A percentile compares a stretch with the other conserved stretches of the same genome.
Evolutionary conservation across 2,797 vertebrate genomes (phyloP).

Genomic region (Bradypus variegatus): DNA sequence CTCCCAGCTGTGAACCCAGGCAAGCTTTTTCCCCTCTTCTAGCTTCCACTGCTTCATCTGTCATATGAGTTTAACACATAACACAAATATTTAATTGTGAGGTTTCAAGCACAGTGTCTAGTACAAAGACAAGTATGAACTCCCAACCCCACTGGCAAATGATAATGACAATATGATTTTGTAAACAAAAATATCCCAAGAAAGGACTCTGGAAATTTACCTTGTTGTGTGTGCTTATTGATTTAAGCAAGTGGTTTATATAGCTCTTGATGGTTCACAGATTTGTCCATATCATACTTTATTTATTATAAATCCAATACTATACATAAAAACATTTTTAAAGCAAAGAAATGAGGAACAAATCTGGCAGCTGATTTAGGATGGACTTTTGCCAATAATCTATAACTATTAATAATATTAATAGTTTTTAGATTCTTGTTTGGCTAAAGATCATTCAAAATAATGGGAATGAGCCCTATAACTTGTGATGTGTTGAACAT

Average conservation of each 20-base stretch:
- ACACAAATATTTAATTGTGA: background rate
- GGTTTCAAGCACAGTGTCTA: background rate
- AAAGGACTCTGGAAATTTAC: background rate
- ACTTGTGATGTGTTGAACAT: background rate
- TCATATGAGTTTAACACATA: background rate
- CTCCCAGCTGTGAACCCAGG: background rate
- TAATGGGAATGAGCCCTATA: background rate
- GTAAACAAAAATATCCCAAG: background rate
- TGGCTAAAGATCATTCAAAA: conserved; percentile 31
- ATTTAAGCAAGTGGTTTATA: background rate
- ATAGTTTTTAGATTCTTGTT: conserved; percentile 41
- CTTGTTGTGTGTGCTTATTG: background rate
- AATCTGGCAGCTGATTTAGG: conserved; percentile 18
- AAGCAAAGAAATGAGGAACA: conserved; percentile 51
- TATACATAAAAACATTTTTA: conserved; percentile 46
- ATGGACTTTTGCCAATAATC: conserved; percentile 25
- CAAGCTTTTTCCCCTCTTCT: background rate
- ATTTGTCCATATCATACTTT: conserved; percentile 34
- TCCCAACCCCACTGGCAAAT: background rate
- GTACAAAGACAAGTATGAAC: background rate
- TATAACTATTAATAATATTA: conserved; percentile 38
- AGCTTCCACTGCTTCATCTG: background rate
- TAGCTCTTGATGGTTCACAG: background rate
- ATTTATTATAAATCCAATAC: conserved; percentile 54
- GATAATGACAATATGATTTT: background rate